Base-by-base conservation (phyloP, 2,113 vertebrate species). In the Clinocottus analis region DNA sequence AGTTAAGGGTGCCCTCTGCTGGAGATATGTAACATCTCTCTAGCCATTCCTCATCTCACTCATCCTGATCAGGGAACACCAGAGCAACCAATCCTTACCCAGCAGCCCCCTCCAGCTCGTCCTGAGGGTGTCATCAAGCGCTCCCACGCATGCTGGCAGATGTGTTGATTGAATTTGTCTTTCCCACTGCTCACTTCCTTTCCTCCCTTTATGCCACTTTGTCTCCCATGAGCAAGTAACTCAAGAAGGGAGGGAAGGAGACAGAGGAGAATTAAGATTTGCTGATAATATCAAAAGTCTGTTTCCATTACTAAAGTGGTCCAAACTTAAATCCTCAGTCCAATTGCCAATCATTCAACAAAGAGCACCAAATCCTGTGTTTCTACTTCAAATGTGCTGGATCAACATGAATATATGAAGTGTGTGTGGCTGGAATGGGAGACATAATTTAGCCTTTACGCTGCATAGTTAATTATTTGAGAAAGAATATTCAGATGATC, bases 1-100 rank as follows among this genome's bases (percentile, higher is more conserved):
- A 33, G 77, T 55, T 58, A 23, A 85, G 41, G 77, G 37, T 55
- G 83, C 77, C 82, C 78, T 84, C 92, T 92, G 75, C 86, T 90
- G 90, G 88, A 25, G 19, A 5, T 10, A 12, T 17, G 3, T 13
- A 25, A 13, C n/a, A 61, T 14, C 7, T 4, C 17, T 45, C 53
- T 25, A 11, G 45, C 5, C 9, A 19, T 56, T 43, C 27, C 37
- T 43, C 56, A 1, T 37, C 45, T 43, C 25, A 33, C 47, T 81
- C 65, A 49, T 43, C n/a, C 25, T 49, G 61, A 25, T 77, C 12
- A 55, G 58, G 31, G 70, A 68, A 60, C 8, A 55, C 25, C 56
- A 29, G 27, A 67, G 63, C 51, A 63, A 29, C 33, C 9, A 19
- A 35, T 7, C 58, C 59, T 64, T 68, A 53, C 53, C 76, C 74